These are phyloP conservation scores for Neodontobutis hainanensis DNA, from an alignment of 2,113 vertebrate genomes.

Conservation along the genomic window DNA sequence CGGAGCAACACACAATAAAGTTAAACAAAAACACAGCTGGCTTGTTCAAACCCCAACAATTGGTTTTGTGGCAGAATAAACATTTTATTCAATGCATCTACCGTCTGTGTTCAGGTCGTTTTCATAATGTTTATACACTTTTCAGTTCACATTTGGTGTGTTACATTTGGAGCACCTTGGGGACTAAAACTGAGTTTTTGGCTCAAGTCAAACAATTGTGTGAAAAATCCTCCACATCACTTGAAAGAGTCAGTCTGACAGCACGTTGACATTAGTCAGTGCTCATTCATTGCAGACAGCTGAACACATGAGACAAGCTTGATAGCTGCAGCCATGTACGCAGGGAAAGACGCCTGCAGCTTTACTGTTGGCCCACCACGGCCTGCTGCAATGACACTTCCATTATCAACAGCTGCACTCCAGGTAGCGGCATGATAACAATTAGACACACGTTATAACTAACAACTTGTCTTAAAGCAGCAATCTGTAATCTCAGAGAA, in stretches of 20 bases:
- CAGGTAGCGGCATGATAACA: constrained; percentile 26
- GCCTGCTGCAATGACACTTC: constrained; percentile 25
- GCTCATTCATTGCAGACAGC: constrained; percentile 57
- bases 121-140: constrained; percentile 51
- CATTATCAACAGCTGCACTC: constrained; percentile 16
- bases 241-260: constrained; percentile 47
- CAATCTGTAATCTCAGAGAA: constrained; percentile 18
- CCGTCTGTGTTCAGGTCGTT: constrained; percentile 59
- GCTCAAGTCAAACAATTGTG: constrained; percentile 47
- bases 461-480: constrained; percentile 23
- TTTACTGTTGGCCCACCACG: constrained; percentile 28
- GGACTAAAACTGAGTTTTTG: constrained; percentile 47
- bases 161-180: constrained; percentile 59
- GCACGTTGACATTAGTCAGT: constrained; percentile 41
- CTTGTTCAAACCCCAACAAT: constrained; percentile 63
- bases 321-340: constrained; percentile 28
- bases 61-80: constrained; percentile 63
- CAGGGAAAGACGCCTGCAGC: constrained; percentile 36
- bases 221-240: constrained; percentile 44
- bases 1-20: constrained; percentile 44
- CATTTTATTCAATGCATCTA: constrained; percentile 53
- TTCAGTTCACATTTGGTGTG: constrained; percentile 52
- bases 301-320: constrained; percentile 55
- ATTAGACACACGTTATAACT: constrained; percentile 19
- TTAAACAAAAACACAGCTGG: constrained; percentile 67